Base-by-base conservation (phyloP, 2,888 invertebrate genomes). In the Alviniconcha strummeri region DNA sequence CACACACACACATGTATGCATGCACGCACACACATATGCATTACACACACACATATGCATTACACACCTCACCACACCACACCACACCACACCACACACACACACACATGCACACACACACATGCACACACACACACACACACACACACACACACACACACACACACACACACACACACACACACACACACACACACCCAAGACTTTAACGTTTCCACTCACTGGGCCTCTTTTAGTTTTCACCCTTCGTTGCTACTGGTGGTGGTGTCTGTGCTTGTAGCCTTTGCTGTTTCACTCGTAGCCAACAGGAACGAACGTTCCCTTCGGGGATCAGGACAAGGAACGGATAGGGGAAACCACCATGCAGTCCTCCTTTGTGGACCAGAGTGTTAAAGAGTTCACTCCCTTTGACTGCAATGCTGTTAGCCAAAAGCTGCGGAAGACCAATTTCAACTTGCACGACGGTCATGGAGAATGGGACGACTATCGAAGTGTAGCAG, bases 241-340 rank as follows among this genome's bases (percentile, higher is more conserved):
- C 36, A 3, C 36, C 36, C 36, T 36, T 36, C 36, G 3, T 36
- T 64, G 64, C 64, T 64, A 13, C 15, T 64, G 64, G 64, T 64
- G 64, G 1, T 64, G 64, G 64, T 64, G 64, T 15, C 9, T 15
- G 15, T 15, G 64, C 64, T 64, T 64, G 64, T 64, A 64, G 64
- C 15, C 19, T 54, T 76, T 60, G 15, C 36, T 75, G 54, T 75
- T 54, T 78, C 78, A 52, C 13, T 82, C 13, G 6, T 85, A 92
- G 92, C 91, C 92, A 6, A 88, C 88, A 36, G 90, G 91, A 75
- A 89, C 91, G 55, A 92, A 90, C 84, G 90, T 92, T 15, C 92
- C 92, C 5, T 85, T 86, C 57, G 93, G 93, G 11, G 93, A 93
- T 84, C 86, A 87, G 4, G 89, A 87, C 54, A 92, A 92, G 83